Percentiles rank a stretch among this genome's conserved stretches.
Evolutionary conservation across 23 tunicate genomes (phyloP).

Genomic region (Corella eumyota): DNA sequence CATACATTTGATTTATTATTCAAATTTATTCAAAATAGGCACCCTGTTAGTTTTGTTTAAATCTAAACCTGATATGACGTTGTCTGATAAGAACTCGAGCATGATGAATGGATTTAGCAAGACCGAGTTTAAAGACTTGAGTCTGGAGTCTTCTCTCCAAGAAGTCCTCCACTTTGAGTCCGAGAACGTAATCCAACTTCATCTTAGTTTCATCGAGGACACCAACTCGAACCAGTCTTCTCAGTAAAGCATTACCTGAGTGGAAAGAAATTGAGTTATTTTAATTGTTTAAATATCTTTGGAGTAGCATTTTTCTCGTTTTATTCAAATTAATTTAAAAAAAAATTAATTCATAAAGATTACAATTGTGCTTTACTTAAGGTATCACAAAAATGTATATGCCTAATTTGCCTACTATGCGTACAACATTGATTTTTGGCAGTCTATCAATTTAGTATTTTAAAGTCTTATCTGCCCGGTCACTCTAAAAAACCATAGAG

Average conservation of each 20-base stretch:
- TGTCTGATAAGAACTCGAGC: slow-evolving; percentile 88
- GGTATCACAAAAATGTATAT: too few relatives aligned
- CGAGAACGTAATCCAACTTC: slow-evolving; percentile 98
- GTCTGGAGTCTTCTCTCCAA: slow-evolving; percentile 94
- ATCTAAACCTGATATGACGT: slow-evolving; percentile 59
- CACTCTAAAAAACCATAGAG: too few relatives aligned
- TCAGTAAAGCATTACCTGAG: slow-evolving; percentile 78
- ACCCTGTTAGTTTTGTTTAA: too few relatives aligned
- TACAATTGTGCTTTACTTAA: too few relatives aligned
- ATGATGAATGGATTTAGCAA: slow-evolving; percentile 96
- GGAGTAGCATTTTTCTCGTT: neutral
- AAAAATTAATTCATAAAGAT: too few relatives aligned
- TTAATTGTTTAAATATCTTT: neutral
- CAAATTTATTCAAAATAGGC: too few relatives aligned
- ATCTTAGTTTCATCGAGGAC: slow-evolving; percentile 80
- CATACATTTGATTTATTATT: too few relatives aligned
- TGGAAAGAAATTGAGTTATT: too few relatives aligned
- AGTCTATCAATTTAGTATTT: too few relatives aligned
- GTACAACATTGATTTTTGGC: too few relatives aligned
- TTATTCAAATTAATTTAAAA: neutral
- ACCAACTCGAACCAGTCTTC: slow-evolving; percentile 85
- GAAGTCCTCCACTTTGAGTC: slow-evolving; percentile 90
- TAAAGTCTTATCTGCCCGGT: too few relatives aligned
- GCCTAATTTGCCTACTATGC: too few relatives aligned
- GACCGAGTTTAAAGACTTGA: slow-evolving; percentile 94